Base-by-base conservation (phyloP, 37 sponge, comb jelly and placozoan genomes). In the Cliona cf. orientalis region DNA sequence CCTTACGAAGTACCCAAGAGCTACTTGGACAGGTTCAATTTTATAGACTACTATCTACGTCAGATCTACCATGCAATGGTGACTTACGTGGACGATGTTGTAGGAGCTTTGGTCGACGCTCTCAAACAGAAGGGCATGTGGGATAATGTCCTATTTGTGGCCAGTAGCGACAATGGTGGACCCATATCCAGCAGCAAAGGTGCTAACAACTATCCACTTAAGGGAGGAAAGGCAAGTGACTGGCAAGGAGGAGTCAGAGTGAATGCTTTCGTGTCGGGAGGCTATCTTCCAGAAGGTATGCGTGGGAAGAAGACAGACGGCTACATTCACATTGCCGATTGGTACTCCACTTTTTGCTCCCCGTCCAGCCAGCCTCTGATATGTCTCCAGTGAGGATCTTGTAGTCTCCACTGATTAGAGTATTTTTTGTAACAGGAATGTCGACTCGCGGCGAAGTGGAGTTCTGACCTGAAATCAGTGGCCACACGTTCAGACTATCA, bases 241-340 rank as follows among this genome's bases (percentile, higher is more conserved):
- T 84, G 63, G 46, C 78, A 84, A 32, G 86, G 86, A 4, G 86
- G 86, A 22, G 77, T 84, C 33, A 77, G 86, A n/a, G 86, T 84
- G 9, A 80, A 80, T 11, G 86, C 86, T 9, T 84, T 79, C 39
- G 86, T 45, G 28, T 78, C 68, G 5, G 77, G 86, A 22, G 74
- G 74, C 25, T 46, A 49, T 37, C 74, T 72, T 72, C 74, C 74
- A 3, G 74, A 72, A 42, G 2, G 1, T 2, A 72, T 40, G 74
- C 3, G 74, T 26, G 74, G 74, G 22, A 2, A 44, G 42, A 72
- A 44, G 25, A 44, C 55, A 2, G 74, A 72, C 3, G 74, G 74
- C 6, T 72, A 72, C 74, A 46, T 84, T 23, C 76, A 80, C 53
- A 2, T 79, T 22, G 38, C 65, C 22, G 86, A 84, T 45, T 77